Evolutionary conservation across 2,113 vertebrate genomes (phyloP).

Genomic region (Petromus typicus): DNA sequence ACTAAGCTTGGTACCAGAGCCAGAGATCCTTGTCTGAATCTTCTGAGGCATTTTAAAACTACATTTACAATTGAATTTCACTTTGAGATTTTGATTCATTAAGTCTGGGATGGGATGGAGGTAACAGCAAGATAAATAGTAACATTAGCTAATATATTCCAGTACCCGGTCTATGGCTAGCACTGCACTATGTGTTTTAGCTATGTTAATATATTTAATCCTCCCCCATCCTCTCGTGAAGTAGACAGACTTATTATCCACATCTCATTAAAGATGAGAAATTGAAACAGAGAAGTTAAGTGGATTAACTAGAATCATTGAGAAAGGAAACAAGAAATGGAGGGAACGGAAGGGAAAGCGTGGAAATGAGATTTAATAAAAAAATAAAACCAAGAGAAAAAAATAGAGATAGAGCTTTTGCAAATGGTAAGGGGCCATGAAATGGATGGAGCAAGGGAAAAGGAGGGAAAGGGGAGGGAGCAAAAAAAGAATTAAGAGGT

Average conservation of each 20-base stretch:
- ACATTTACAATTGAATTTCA: neutral
- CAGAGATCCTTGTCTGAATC: neutral
- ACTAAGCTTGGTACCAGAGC: neutral
- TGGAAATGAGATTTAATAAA: neutral
- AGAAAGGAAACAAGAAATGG: neutral
- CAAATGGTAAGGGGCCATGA: neutral
- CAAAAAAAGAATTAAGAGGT: neutral
- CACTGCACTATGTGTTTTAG: neutral
- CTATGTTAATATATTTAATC: neutral
- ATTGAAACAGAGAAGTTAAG: neutral
- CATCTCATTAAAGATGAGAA: conserved; percentile 34
- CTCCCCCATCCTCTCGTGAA: neutral
- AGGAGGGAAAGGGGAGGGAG: neutral
- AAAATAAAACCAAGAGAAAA: neutral
- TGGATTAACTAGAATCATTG: neutral
- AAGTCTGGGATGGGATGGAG: neutral
- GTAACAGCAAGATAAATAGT: neutral
- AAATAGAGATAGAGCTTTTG: neutral
- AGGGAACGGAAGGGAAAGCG: too few species aligned
- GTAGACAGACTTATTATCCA: neutral
- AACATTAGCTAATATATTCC: neutral
- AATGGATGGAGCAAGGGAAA: neutral
- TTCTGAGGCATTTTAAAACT: neutral
- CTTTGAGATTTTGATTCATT: neutral
- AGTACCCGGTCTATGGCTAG: neutral